Evolutionary conservation across 2,113 vertebrate species (phyloP), one percentile per base, ranked within the genome.

Genomic region (Prietella phreatophila): DNA sequence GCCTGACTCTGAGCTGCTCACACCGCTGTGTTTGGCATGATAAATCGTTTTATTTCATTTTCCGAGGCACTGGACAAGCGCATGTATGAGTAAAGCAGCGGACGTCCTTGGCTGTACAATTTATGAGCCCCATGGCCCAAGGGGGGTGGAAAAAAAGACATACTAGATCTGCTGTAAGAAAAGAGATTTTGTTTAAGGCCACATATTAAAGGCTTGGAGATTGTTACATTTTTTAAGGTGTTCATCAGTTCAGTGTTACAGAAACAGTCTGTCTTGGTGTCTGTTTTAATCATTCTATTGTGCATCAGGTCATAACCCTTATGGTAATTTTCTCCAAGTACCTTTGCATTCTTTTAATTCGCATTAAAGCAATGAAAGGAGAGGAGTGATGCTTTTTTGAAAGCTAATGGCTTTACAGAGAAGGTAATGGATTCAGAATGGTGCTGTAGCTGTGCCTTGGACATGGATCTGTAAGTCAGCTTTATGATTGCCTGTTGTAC

Each of bases 31-130:
- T 92, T 92, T 92, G 90, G 88, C 88, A 91, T 91, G 93, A 95
- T 96, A 95, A 95, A 95, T 95, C 93, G 93, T 94, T 95, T 93
- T 91, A 94, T 93, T 95, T 95, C 92, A 95, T 95, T 95, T 95
- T 95, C 93, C 90, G 85, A 95, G 93, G 95, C 93, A 92, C 92
- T 93, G 92, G 93, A 93, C 94, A 93, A 94, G 93, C 93, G 94
- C 93, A 94, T 93, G 91, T 94, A 94, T 92, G 93, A 95, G 93
- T 89, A 93, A 94, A 94, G 94, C 91, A 89, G 91, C 92, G 92
- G 91, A 85, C 83, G 93, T 95, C 94, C 94, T 95, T 94, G 94
- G 93, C 92, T 81, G 78, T 58, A 75, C 92, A 91, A 94, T 95
- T 95, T 95, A 95, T 93, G 89, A 92, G 90, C 91, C 89, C 88